phyloP scores from a whole-genome alignment of 2,888 invertebrate genomes.

The Steinernema hermaphroditum region DNA sequence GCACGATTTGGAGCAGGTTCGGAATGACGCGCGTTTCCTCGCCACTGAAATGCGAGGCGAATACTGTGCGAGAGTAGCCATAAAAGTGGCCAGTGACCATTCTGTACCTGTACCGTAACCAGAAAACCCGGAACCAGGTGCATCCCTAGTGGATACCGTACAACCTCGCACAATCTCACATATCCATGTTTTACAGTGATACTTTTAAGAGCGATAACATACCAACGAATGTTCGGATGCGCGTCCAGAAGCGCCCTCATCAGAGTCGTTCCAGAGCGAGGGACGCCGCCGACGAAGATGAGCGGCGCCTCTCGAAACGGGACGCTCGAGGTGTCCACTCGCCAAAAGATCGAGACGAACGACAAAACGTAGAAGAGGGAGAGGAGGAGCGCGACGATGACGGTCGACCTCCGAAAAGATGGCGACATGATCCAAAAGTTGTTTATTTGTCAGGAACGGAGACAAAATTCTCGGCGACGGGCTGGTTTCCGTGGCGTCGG shows the following conservation, averaged over 20 bases:
- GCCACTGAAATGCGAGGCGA: slow-evolving; percentile 52
- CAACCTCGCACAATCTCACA: no score
- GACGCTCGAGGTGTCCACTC: no score
- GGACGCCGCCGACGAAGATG: slow-evolving; percentile 87
- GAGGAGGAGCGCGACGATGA: not conserved
- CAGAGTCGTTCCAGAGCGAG: slow-evolving; percentile 92
- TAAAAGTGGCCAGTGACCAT: no score
- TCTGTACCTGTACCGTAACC: no score
- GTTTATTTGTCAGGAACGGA: not conserved
- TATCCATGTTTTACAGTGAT: no score
- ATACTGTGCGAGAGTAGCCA: no score
- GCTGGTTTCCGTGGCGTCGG: not conserved
- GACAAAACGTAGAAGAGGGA: not conserved
- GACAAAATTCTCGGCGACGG: not conserved
- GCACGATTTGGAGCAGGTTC: slow-evolving; percentile 86
- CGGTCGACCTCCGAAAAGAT: not conserved
- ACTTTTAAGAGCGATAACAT: slow-evolving; percentile 4
- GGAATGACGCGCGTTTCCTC: slow-evolving; percentile 81
- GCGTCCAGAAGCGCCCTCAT: slow-evolving; percentile 98
- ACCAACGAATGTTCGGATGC: slow-evolving; percentile 81
- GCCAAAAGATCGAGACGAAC: not conserved
- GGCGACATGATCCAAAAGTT: not conserved
- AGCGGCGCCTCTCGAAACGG: no score
- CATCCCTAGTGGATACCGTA: no score
- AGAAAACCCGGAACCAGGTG: no score